phyloP scores from a whole-genome alignment of 2,888 invertebrate species.

The Agrotis exclamationis region DNA sequence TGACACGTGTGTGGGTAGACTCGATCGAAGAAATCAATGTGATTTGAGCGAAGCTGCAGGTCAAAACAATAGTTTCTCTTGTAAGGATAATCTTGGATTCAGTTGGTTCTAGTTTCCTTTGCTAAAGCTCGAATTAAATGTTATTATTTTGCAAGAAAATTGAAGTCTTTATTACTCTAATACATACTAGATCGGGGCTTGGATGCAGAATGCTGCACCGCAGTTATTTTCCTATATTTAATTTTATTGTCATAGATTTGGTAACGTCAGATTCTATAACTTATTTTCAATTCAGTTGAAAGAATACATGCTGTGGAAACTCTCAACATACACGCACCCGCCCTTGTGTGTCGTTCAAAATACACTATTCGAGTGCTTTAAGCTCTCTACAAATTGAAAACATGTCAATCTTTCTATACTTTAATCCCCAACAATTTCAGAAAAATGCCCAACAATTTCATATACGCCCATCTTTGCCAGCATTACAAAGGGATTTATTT shows the following conservation, averaged over 20 bases:
- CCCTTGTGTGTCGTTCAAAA: background rate
- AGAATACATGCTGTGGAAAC: too few species aligned
- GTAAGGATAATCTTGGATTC: too few species aligned
- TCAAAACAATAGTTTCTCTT: background rate
- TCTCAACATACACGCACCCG: too few species aligned
- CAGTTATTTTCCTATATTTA: too few species aligned
- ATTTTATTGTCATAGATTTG: too few species aligned
- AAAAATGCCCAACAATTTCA: constrained; percentile 16
- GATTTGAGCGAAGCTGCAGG: too few species aligned
- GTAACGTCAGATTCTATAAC: too few species aligned
- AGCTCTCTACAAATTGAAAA: background rate
- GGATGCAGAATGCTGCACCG: too few species aligned
- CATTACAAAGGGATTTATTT: constrained; percentile 59
- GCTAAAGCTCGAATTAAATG: background rate
- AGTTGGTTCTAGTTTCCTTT: background rate
- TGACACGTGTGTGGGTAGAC: constrained; percentile 6
- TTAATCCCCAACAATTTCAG: background rate
- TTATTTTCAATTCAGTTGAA: too few species aligned
- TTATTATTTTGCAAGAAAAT: too few species aligned
- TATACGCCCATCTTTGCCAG: constrained; percentile 32
- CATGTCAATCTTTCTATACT: background rate
- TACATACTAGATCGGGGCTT: too few species aligned
- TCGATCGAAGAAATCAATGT: background rate
- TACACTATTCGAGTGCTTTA: background rate
- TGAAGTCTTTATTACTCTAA: background rate